Evolutionary conservation across 2,888 invertebrate genomes (phyloP), one percentile per base, ranked within the genome.

Genomic region (Gonocerus acuteangulatus): DNA sequence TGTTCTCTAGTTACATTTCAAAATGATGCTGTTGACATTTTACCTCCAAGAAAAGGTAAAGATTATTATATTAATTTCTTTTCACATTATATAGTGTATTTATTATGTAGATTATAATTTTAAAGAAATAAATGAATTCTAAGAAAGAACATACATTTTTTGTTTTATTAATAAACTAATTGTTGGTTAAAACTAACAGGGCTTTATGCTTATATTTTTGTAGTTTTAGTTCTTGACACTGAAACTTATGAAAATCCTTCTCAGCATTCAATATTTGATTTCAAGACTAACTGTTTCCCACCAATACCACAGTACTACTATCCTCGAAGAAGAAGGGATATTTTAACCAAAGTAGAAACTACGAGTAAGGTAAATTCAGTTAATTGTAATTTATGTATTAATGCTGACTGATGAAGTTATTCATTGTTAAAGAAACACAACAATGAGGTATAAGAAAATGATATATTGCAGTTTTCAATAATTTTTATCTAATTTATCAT

Each of bases 281-380:
- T 65, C 57, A 65, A 66, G 48, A 67, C 67, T 18, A 66, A 65
- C 57, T 66, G 67, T 47, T 63, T 66, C 27, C 67, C 66, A 13
- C 63, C 64, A 1, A 62, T 47, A n/a, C 57, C 64, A n/a, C 65
- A 62, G 34, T 65, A 65, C 48, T 64, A 62, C 15, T 47, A 61
- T 3, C 51, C 54, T 11, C 48, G 66, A 27, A 65, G 39, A 19
- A 45, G 63, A n/a, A 52, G 67, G 42, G 62, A 62, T 21, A 44
- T 65, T 2, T 27, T 27, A 27, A 27, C 4, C 4, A 27, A 27
- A 27, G 27, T 27, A 27, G 27, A 27, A 27, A 4, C 27, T 9
- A 4, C 9, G 4, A 27, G 9, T 9, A 4, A 27, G 27, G 27
- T 27, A 27, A 27, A 4, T 27, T n/a, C n/a, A n/a, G n/a, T n/a